Conservation (phyloP, 1,140 invertebrate genomes). For the Rhopalosiphum padi region DNA sequence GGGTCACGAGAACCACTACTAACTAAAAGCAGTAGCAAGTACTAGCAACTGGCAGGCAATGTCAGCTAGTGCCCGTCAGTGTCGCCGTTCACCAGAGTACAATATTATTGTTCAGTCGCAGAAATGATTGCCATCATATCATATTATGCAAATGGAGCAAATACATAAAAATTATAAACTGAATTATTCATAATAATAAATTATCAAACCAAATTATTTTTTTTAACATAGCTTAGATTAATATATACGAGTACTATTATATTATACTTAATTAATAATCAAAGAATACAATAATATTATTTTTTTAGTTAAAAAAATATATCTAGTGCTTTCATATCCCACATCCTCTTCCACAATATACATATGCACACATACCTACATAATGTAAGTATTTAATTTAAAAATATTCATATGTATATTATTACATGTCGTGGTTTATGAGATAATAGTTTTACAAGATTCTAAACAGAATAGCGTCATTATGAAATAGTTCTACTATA, state of each 20-base stretch:
- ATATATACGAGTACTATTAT: not conserved
- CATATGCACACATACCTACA: not conserved
- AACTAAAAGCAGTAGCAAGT: constrained; percentile 42
- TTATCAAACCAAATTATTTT: not conserved
- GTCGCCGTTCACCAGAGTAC: constrained; percentile 33
- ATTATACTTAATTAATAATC: not conserved
- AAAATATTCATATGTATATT: not conserved
- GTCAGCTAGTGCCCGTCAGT: constrained; percentile 32
- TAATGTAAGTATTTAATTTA: not conserved
- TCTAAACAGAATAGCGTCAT: not conserved
- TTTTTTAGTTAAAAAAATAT: not conserved
- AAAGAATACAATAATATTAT: not conserved
- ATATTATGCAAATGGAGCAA: not conserved
- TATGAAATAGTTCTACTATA: not conserved
- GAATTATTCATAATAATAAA: not conserved
- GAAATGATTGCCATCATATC: not conserved
- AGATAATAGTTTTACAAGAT: not conserved
- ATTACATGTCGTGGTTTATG: not conserved
- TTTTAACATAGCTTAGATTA: not conserved
- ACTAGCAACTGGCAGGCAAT: constrained; percentile 33
- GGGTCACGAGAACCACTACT: constrained; percentile 46
- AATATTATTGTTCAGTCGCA: constrained; percentile 44
- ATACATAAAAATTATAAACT: not conserved
- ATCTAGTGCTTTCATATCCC: not conserved
- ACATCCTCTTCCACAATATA: not conserved